Evolutionary conservation across 1,140 invertebrate species (phyloP).

Genomic region (Trichogramma pretiosum): DNA sequence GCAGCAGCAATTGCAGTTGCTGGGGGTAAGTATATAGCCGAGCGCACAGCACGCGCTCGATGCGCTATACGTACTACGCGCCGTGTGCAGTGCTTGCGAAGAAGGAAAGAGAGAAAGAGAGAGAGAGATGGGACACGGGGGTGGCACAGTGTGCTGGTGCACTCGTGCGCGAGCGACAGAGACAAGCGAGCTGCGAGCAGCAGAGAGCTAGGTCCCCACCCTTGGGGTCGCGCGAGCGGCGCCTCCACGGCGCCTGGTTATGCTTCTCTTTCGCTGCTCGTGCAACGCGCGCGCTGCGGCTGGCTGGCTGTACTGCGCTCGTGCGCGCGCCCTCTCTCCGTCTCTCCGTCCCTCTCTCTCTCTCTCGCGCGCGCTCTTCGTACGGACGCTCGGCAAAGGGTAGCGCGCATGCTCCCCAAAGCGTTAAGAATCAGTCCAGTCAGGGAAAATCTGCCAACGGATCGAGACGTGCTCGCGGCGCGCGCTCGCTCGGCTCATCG

Average conservation of each 20-base stretch:
- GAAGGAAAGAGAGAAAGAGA: neutral
- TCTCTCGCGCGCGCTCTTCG: no score
- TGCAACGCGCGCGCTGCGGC: neutral
- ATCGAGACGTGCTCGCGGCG: slow-evolving; percentile 31
- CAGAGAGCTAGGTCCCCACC: no score
- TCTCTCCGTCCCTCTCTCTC: no score
- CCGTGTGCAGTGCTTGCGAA: neutral
- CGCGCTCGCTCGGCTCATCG: no score
- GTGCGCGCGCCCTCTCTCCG: neutral
- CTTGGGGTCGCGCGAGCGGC: no score
- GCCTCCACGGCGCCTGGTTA: no score
- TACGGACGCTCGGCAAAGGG: neutral
- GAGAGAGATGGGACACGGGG: neutral
- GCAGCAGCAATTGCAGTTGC: no score
- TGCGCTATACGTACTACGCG: no score
- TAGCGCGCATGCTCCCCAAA: slow-evolving; percentile 43
- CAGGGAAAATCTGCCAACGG: slow-evolving; percentile 41
- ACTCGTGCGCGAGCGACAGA: slow-evolving; percentile 4
- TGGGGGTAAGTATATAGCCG: no score
- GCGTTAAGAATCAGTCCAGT: slow-evolving; percentile 40
- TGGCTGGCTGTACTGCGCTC: neutral
- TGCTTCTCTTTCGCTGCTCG: neutral
- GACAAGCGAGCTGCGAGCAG: no score
- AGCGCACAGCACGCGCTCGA: no score
- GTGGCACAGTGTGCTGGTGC: neutral